Percentiles rank a stretch among this genome's conserved stretches.
These are phyloP conservation scores for Darevskia mixta DNA, from an alignment of 2,797 vertebrate genomes.

Conservation along the genomic window DNA sequence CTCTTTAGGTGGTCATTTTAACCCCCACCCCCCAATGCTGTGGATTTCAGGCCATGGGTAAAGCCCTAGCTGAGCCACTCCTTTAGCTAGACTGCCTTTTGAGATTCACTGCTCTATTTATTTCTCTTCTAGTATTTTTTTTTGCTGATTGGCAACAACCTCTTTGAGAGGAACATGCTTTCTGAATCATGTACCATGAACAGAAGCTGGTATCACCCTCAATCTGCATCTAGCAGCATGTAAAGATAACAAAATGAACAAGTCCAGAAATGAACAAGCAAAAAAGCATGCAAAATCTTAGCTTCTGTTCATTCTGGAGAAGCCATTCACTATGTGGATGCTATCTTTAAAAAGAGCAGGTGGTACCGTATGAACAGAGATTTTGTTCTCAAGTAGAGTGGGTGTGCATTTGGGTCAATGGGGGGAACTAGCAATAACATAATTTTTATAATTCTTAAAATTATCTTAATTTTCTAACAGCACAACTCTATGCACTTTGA, in stretches of 20 bases:
- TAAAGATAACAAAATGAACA: neutral
- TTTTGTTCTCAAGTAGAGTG: neutral
- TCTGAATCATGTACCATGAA: neutral
- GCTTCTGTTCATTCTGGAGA: neutral
- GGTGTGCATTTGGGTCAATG: neutral
- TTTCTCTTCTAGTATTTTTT: neutral
- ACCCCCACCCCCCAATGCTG: too few species aligned
- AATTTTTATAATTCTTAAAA: conserved; percentile 18
- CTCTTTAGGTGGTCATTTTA: too few species aligned
- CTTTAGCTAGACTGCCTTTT: neutral
- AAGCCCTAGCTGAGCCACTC: neutral
- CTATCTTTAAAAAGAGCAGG: neutral
- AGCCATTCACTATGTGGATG: neutral
- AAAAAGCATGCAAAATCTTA: neutral
- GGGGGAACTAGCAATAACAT: conserved; percentile 7
- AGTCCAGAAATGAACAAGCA: too few species aligned
- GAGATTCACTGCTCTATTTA: neutral
- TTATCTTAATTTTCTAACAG: neutral
- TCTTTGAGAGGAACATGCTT: neutral
- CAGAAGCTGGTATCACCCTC: neutral
- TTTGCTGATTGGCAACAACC: neutral
- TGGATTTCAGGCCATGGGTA: too few species aligned
- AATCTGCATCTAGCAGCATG: neutral
- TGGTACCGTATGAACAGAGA: too few species aligned
- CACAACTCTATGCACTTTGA: too few species aligned